Evolutionary conservation across 2,888 invertebrate genomes (phyloP).

Genomic region (Chalcosyrphus nemorum): DNA sequence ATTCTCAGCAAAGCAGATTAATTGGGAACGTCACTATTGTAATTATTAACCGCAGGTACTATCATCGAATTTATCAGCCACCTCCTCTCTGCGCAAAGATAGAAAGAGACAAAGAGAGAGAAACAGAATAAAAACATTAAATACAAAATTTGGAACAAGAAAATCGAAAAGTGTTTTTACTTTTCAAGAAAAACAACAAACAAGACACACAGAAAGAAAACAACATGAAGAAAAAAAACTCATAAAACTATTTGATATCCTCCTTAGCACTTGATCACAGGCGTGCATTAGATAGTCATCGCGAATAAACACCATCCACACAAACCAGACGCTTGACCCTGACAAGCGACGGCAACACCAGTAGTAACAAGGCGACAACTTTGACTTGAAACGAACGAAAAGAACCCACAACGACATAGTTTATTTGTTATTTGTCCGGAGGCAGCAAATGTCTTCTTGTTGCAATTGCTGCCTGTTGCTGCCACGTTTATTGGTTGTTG

Average conservation of each 20-base stretch:
- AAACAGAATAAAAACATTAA: no score
- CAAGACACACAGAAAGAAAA: neutral
- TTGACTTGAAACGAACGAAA: neutral
- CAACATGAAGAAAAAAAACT: neutral
- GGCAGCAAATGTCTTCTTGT: neutral
- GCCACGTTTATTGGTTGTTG: neutral
- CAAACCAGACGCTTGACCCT: conserved; percentile 37
- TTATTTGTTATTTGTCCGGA: conserved; percentile 11
- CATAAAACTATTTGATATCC: conserved; percentile 13
- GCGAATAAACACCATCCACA: conserved; percentile 29
- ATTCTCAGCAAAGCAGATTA: neutral
- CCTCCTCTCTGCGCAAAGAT: neutral
- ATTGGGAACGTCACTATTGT: neutral
- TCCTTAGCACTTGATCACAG: conserved; percentile 21
- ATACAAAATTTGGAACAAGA: neutral
- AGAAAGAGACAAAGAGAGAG: no score
- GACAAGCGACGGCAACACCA: conserved; percentile 17
- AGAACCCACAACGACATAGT: conserved; percentile 7
- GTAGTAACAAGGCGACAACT: conserved; percentile 1
- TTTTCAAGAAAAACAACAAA: neutral
- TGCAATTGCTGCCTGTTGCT: conserved; percentile 2
- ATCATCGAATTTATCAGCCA: neutral
- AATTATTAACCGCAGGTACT: no score
- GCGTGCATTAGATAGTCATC: conserved; percentile 38
- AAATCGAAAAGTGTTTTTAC: neutral